Evolutionary conservation across 2,797 vertebrate genomes (phyloP), one percentile per base, ranked within the genome.

Genomic region (Vipera ursinii): DNA sequence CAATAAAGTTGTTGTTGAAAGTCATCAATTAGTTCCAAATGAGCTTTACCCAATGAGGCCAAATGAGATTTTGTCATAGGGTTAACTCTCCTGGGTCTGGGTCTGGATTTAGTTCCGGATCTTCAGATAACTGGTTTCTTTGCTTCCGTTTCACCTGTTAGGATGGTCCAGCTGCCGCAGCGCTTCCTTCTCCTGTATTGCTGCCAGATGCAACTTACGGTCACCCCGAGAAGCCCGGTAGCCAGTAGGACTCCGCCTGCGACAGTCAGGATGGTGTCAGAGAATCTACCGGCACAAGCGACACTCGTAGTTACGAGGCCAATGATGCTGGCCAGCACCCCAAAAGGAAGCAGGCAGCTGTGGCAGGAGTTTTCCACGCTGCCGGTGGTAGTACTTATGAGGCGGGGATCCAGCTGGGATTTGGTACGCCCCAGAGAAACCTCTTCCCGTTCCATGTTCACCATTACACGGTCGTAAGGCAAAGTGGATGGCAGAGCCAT

Each of bases 321-420:
- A 44, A 94, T 94, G 44, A 96, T 24, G 48, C 93, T 48, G 53
- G 92, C 10, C 38, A 95, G 61, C 26, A 95, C 65, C 56, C 94
- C 95, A 12, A 95, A 95, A 20, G 94, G 94, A 65, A 95, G 91
- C 78, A 96, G 15, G 91, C 95, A 96, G 55, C 65, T 93, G 24
- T 86, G 92, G 26, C 94, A 96, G 1, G 95, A 96, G 69, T 90
- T 90, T 32, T 96, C 95, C 20, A 93, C 12, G 0, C 94, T 95
- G 3, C 95, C 95, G 0, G 95, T 96, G 8, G 93, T 92, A 1
- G 93, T 95, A 57, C 95, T 95, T 22, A 95, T 13, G 32, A 95
- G 73, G 55, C 91, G 93, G 53, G 93, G 94, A 14, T 94, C 82
- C 20, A 89, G 69, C 51, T 17, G 38, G 6, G 61, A 38, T 6